Conservation (phyloP, 2,888 invertebrate species). For the Aporophyla lueneburgensis region DNA sequence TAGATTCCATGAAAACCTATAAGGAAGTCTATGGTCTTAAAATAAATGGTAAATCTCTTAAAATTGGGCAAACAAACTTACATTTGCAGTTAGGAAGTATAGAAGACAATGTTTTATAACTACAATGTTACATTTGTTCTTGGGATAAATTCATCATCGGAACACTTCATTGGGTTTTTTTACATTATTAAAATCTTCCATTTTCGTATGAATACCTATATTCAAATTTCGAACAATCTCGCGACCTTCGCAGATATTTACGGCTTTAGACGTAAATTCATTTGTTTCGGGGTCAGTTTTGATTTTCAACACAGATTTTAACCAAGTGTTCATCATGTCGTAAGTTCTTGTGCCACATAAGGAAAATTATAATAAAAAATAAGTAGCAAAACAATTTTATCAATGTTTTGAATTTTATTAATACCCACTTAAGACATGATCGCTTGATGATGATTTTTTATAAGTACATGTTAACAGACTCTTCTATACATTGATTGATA, state of each 20-base stretch:
- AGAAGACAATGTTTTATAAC: too few species aligned
- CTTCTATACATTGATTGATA: constrained; percentile 4
- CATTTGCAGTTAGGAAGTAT: too few species aligned
- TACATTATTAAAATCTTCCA: too few species aligned
- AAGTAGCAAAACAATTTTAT: constrained; percentile 17
- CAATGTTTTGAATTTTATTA: constrained; percentile 12
- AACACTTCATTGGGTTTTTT: too few species aligned
- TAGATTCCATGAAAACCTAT: too few species aligned
- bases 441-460: not conserved
- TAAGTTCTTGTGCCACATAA: not conserved
- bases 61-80: too few species aligned
- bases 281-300: not conserved
- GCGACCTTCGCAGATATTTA: too few species aligned
- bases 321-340: not conserved
- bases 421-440: not conserved
- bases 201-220: not conserved
- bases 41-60: too few species aligned
- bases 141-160: too few species aligned
- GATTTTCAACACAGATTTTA: not conserved
- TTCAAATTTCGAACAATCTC: too few species aligned
- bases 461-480: not conserved
- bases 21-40: too few species aligned
- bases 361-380: constrained; percentile 19
- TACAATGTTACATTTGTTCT: too few species aligned
- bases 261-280: not conserved